Evolutionary conservation across 64 coral and sea anemone genomes (phyloP).

Genomic region (Platygyra sinensis): DNA sequence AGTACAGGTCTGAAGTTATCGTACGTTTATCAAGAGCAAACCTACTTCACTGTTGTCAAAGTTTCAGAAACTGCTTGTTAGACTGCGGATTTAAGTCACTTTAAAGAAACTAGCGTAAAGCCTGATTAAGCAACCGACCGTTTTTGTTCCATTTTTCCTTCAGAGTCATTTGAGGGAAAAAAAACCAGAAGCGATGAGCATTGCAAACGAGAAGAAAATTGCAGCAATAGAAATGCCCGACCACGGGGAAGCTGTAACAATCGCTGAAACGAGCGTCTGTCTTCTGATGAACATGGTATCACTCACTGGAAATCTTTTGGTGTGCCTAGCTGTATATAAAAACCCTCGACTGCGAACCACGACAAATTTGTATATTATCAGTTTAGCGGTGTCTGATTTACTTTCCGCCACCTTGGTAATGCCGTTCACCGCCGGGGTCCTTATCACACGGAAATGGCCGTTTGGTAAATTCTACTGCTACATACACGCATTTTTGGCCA

Average conservation of each 20-base stretch:
- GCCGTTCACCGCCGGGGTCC: constrained; percentile 37
- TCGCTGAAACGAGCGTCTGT: background rate
- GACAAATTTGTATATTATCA: constrained; percentile 51
- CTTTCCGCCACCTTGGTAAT: constrained; percentile 37
- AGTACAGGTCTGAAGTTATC: no score
- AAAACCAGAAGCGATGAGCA: no score
- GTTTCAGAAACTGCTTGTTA: no score
- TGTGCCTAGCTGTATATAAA: constrained; percentile 24
- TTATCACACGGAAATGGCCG: constrained; percentile 49
- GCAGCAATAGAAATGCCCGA: background rate
- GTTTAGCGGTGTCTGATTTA: constrained; percentile 44
- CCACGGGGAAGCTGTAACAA: background rate
- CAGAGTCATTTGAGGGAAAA: no score
- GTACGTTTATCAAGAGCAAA: no score
- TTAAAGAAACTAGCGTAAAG: no score
- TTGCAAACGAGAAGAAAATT: no score
- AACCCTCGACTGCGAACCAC: constrained; percentile 40
- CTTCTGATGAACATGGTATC: background rate
- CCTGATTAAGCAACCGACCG: no score
- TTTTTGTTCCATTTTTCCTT: no score
- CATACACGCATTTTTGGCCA: constrained; percentile 47
- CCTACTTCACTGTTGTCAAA: no score
- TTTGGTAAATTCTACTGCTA: constrained; percentile 28
- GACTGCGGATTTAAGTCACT: no score
- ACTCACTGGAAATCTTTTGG: constrained; percentile 8